Evolutionary conservation across 2,113 vertebrate genomes (phyloP).

Genomic region (Poicephalus gulielmi): DNA sequence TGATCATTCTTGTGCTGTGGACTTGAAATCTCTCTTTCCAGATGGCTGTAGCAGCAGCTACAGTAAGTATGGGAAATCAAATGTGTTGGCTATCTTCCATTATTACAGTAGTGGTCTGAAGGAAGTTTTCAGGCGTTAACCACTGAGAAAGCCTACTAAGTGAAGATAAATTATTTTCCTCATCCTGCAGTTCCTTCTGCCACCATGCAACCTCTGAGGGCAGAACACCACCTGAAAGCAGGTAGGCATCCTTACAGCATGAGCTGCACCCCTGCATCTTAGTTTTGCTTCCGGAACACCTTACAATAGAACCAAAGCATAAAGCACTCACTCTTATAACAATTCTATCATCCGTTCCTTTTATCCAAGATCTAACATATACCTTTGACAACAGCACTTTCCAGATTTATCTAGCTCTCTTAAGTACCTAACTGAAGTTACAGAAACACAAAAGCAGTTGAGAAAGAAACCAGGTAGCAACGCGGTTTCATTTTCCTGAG

Average conservation of each 20-base stretch:
- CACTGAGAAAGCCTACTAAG: neutral
- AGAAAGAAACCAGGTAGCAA: neutral
- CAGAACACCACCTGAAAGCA: neutral
- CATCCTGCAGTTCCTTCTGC: neutral
- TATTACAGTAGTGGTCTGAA: neutral
- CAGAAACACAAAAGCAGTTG: neutral
- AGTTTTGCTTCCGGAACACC: neutral
- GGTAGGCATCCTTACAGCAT: accelerated
- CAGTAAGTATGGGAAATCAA: neutral
- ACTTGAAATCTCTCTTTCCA: neutral
- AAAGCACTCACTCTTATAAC: neutral
- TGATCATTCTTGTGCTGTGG: neutral
- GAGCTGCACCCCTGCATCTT: neutral
- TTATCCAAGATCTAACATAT: neutral
- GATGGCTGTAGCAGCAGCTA: neutral
- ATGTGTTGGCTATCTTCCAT: neutral
- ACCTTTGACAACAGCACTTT: neutral
- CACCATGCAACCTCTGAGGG: neutral
- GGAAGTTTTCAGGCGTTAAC: neutral
- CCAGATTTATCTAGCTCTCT: neutral
- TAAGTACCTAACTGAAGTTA: neutral
- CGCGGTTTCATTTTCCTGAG: neutral
- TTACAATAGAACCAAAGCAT: neutral
- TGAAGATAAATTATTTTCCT: neutral
- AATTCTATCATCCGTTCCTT: neutral